Evolutionary conservation across 2,113 vertebrate genomes (phyloP).

Genomic region (Tragelaphus strepsiceros): DNA sequence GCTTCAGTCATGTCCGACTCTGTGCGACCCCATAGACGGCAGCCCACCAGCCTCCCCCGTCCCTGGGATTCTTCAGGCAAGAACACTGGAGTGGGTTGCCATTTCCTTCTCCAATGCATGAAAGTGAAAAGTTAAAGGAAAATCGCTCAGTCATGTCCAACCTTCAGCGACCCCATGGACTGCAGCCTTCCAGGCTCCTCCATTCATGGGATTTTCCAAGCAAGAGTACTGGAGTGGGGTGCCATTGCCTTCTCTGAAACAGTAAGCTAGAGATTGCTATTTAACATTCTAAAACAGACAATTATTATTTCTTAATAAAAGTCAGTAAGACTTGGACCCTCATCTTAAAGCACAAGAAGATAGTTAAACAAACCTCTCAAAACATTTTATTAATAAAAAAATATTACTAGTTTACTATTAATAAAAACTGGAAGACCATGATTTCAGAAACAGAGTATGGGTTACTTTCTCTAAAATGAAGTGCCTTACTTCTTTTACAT

Average conservation of each 20-base stretch:
- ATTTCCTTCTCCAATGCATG: neutral
- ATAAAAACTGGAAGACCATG: neutral
- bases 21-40: neutral
- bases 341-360: neutral
- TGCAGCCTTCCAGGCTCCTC: too few species aligned
- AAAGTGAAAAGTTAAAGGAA: too few species aligned
- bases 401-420: neutral
- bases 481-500: neutral
- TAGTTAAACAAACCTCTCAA: neutral
- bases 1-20: accelerated
- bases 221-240: too few species aligned
- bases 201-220: too few species aligned
- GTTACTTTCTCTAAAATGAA: neutral
- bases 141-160: too few species aligned
- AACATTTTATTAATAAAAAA: neutral
- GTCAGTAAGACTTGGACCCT: neutral
- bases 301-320: neutral
- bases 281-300: neutral
- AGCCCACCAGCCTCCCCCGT: neutral
- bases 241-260: neutral
- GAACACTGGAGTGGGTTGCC: neutral
- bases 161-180: too few species aligned
- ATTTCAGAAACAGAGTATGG: neutral
- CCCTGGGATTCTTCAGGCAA: neutral
- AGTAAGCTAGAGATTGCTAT: neutral